Evolutionary conservation across 2,888 invertebrate species (phyloP).

Genomic region (Hirtodrosophila histrioides): DNA sequence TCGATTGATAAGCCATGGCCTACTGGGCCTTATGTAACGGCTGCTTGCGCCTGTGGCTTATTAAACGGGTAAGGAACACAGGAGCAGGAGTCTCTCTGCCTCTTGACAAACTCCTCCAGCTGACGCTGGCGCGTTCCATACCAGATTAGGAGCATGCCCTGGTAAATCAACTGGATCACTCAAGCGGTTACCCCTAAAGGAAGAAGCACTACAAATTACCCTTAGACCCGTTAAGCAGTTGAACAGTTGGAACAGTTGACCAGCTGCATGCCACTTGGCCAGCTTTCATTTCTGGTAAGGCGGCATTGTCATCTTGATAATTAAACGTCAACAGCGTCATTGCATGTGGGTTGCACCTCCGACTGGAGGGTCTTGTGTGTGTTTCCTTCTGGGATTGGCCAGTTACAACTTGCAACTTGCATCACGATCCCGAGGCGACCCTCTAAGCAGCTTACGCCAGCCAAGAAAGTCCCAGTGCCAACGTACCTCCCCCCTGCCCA

Average conservation of each 20-base stretch:
- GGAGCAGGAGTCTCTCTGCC: conserved; percentile 11
- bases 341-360: conserved; percentile 52
- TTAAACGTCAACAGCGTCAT: conserved; percentile 38
- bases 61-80: conserved; percentile 28
- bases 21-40: conserved; percentile 41
- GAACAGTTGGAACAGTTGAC: conserved; percentile 18
- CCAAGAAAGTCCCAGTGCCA: too few relatives aligned
- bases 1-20: conserved; percentile 23
- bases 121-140: conserved; percentile 57
- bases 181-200: conserved; percentile 51
- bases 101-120: conserved; percentile 58
- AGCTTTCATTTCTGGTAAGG: conserved; percentile 43
- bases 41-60: conserved; percentile 46
- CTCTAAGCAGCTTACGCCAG: conserved; percentile 33
- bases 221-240: not conserved
- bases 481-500: not conserved
- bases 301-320: conserved; percentile 70
- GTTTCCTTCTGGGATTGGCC: not conserved
- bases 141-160: conserved; percentile 51
- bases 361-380: conserved; percentile 12
- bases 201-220: conserved; percentile 44
- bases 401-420: conserved; percentile 5
- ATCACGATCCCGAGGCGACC: not conserved
- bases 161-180: conserved; percentile 70
- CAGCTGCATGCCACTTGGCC: conserved; percentile 53